Conservation (phyloP, 2,888 invertebrate species). For the Brachycybe producta region DNA sequence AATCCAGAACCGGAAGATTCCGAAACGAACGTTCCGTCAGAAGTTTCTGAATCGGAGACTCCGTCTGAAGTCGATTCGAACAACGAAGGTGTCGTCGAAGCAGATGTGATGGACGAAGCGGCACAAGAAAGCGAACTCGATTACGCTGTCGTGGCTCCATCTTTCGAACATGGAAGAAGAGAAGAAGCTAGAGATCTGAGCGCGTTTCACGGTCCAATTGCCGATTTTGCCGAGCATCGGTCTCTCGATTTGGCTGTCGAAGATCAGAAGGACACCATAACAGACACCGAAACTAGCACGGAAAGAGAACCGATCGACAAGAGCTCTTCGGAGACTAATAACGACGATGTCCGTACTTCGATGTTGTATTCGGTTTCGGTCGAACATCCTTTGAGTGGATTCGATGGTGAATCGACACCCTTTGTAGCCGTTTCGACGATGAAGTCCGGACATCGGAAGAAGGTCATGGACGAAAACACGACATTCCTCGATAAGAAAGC, state of each 20-base stretch:
- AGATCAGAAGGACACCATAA: no score
- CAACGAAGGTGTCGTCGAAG: conserved; percentile 1
- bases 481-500: no score
- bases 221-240: background rate
- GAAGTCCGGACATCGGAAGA: background rate
- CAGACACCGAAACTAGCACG: background rate
- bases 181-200: conserved; percentile 5
- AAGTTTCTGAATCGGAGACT: background rate
- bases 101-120: conserved; percentile 7
- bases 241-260: conserved; percentile 5
- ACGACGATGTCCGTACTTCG: conserved; percentile 4
- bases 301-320: background rate
- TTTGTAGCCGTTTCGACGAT: background rate
- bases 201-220: background rate
- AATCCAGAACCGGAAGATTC: background rate
- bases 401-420: background rate
- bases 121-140: conserved; percentile 14
- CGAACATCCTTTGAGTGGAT: conserved; percentile 1
- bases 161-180: no score
- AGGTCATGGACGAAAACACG: background rate
- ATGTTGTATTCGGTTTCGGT: conserved; percentile 4
- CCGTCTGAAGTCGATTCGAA: background rate
- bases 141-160: conserved; percentile 1
- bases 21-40: background rate
- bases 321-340: background rate